These are phyloP conservation scores for Dasypolia templi DNA, from an alignment of 2,888 invertebrate genomes.

Conservation along the genomic window DNA sequence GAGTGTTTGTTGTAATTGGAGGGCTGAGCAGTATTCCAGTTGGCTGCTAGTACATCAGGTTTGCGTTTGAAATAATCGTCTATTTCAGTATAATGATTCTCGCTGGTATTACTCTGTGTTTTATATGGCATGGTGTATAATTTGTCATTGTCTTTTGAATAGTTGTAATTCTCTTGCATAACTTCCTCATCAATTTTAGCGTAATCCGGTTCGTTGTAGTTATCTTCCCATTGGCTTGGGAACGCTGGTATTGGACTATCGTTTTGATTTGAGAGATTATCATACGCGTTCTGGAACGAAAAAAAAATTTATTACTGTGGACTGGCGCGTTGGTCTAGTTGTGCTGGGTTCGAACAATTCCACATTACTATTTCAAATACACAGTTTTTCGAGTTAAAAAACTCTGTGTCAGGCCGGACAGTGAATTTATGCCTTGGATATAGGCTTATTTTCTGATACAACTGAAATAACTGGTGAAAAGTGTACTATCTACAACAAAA, in stretches of 20 bases:
- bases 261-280: constrained; percentile 22
- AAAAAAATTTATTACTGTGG: not conserved
- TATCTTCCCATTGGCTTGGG: constrained; percentile 45
- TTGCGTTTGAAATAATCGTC: constrained; percentile 16
- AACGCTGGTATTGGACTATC: constrained; percentile 41
- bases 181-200: constrained; percentile 14
- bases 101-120: constrained; percentile 34
- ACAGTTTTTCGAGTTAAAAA: not conserved
- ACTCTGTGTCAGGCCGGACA: too few species aligned
- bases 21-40: not conserved
- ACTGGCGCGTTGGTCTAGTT: not conserved
- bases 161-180: constrained; percentile 13
- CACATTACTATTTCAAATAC: not conserved
- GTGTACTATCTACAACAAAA: not conserved
- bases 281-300: constrained; percentile 35
- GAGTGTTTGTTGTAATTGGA: not conserved
- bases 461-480: not conserved
- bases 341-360: too few species aligned
- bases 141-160: not conserved
- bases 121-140: not conserved
- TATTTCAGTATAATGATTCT: constrained; percentile 46
- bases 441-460: not conserved
- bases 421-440: not conserved
- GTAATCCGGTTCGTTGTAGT: constrained; percentile 17
- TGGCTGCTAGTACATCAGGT: not conserved